These are phyloP conservation scores for Herpetotheres cachinnans DNA, from an alignment of 2,113 vertebrate species.

Conservation along the genomic window DNA sequence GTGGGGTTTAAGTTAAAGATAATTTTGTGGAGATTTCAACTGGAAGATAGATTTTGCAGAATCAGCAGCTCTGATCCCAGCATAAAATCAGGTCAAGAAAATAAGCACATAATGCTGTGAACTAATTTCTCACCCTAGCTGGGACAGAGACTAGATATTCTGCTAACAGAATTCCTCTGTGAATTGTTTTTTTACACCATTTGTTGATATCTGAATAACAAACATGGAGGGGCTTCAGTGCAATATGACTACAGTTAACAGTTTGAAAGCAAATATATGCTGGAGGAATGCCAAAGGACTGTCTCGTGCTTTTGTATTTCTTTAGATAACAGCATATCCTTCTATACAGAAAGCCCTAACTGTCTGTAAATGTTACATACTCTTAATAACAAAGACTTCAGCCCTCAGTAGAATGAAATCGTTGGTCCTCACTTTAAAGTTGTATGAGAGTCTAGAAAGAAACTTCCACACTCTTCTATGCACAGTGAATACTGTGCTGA, in stretches of 20 bases:
- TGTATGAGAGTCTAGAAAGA: background rate
- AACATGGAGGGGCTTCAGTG: background rate
- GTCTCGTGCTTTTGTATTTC: background rate
- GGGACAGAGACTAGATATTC: background rate
- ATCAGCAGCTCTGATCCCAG: background rate
- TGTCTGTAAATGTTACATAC: background rate
- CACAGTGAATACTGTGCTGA: background rate
- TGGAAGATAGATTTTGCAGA: background rate
- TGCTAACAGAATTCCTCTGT: background rate
- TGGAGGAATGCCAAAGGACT: background rate
- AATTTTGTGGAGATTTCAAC: background rate
- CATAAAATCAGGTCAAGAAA: background rate
- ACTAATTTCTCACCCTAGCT: background rate
- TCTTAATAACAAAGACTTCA: background rate
- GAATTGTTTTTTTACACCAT: background rate
- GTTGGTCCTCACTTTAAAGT: background rate
- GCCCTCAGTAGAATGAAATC: background rate
- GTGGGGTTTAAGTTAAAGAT: background rate
- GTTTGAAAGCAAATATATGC: background rate
- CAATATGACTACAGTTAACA: background rate
- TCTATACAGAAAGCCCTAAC: background rate
- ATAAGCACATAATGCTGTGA: background rate
- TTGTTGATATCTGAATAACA: background rate
- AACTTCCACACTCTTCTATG: rapidly evolving
- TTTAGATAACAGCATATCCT: background rate